These are phyloP conservation scores for Sphecodes monilicornis DNA, from an alignment of 2,888 invertebrate species.

Conservation along the genomic window DNA sequence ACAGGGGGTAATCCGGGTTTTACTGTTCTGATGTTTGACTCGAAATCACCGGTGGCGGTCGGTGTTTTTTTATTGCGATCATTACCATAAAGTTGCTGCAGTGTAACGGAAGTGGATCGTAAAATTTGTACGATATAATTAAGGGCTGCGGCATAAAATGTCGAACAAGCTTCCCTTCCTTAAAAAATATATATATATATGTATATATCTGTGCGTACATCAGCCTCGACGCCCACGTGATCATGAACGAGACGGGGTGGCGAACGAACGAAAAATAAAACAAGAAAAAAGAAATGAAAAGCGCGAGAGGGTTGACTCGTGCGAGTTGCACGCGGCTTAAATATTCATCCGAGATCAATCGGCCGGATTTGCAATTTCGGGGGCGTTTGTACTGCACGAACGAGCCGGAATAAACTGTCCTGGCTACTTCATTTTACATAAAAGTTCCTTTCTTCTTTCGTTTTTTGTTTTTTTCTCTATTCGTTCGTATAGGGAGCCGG, in stretches of 20 bases:
- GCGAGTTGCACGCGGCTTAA: conserved; percentile 67
- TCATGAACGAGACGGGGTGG: background rate
- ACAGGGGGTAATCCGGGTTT: background rate
- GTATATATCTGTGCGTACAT: background rate
- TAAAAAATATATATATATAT: background rate
- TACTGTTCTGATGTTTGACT: conserved; percentile 22
- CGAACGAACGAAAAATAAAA: conserved; percentile 4
- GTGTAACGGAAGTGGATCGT: conserved; percentile 12
- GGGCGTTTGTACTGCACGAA: conserved; percentile 61
- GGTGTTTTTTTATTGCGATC: background rate
- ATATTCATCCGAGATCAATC: conserved; percentile 76
- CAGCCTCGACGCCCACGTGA: background rate
- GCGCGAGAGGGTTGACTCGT: conserved; percentile 21
- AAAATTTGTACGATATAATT: conserved; percentile 15
- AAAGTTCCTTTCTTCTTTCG: conserved; percentile 17
- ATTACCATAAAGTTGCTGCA: conserved; percentile 31
- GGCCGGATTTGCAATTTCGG: conserved; percentile 67
- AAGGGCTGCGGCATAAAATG: conserved; percentile 28
- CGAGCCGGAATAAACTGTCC: conserved; percentile 63
- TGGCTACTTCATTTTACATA: conserved; percentile 63
- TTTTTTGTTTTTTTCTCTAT: conserved; percentile 7
- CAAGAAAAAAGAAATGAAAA: conserved; percentile 9
- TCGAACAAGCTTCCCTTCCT: background rate
- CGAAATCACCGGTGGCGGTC: background rate
- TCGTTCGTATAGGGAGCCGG: conserved; percentile 6